A percentile compares a stretch with the other conserved stretches of the same genome.
Evolutionary conservation across 1,140 invertebrate genomes (phyloP).

Genomic region (Papilio polyxenes): DNA sequence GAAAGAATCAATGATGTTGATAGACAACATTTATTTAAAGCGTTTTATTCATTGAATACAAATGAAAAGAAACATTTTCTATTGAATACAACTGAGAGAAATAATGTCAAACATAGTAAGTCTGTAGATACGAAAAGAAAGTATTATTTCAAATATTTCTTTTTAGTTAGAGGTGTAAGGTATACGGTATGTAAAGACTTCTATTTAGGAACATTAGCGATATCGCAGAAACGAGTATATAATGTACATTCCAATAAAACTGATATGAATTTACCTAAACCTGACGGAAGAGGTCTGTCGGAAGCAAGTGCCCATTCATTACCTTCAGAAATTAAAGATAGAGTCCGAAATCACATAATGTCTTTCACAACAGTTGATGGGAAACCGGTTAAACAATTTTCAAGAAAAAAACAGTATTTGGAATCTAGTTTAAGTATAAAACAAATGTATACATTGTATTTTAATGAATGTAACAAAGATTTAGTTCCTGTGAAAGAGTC

Average conservation of each 20-base stretch:
- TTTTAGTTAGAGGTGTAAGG: conserved; percentile 61
- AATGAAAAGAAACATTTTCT: conserved; percentile 76
- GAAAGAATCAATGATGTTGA: conserved; percentile 67
- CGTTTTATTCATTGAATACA: conserved; percentile 72
- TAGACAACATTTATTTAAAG: conserved; percentile 72
- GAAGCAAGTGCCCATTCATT: conserved; percentile 66
- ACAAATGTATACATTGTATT: conserved; percentile 78
- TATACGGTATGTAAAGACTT: conserved; percentile 75
- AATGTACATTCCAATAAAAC: conserved; percentile 74
- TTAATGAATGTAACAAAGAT: conserved; percentile 65
- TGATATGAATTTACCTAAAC: conserved; percentile 73
- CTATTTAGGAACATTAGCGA: conserved; percentile 73
- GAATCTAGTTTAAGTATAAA: conserved; percentile 73
- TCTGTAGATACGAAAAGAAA: conserved; percentile 56
- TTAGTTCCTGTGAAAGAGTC: conserved; percentile 72
- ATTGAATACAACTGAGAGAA: conserved; percentile 71
- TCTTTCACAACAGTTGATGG: conserved; percentile 67
- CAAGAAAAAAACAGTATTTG: conserved; percentile 76
- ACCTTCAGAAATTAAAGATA: conserved; percentile 66
- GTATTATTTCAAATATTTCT: conserved; percentile 75
- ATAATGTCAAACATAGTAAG: conserved; percentile 59
- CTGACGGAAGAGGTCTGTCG: conserved; percentile 67
- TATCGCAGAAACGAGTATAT: conserved; percentile 75
- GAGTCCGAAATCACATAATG: conserved; percentile 68
- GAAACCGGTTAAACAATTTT: conserved; percentile 69